Conservation (phyloP, 2,113 vertebrate species). For the Ovis canadensis region DNA sequence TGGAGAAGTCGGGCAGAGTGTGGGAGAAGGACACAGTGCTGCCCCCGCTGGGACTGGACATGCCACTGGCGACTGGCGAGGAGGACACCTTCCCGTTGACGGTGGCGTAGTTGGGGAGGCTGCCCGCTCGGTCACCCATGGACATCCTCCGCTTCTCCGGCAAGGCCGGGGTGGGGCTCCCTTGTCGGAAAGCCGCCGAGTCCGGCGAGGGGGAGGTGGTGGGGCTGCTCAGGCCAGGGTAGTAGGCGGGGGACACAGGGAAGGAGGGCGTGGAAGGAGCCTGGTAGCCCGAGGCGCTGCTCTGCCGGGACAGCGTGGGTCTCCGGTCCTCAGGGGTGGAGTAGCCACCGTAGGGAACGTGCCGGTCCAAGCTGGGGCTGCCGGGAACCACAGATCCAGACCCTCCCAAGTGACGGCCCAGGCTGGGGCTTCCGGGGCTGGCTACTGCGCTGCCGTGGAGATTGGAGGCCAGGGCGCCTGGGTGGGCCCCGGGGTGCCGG, state of each 20-base stretch:
- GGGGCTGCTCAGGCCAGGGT: constrained; percentile 77
- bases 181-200: constrained; percentile 85
- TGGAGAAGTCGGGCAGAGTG: constrained; percentile 95
- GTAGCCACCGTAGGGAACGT: constrained; percentile 87
- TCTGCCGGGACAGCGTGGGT: constrained; percentile 90
- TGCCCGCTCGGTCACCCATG: constrained; percentile 88
- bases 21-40: constrained; percentile 88
- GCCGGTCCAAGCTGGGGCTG: constrained; percentile 90
- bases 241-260: constrained; percentile 88
- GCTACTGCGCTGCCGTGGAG: constrained; percentile 61
- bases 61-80: constrained; percentile 85
- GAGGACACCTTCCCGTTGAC: constrained; percentile 91
- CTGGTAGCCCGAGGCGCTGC: constrained; percentile 94
- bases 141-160: constrained; percentile 96
- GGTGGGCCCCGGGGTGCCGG: constrained; percentile 79
- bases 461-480: constrained; percentile 54
- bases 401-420: constrained; percentile 68
- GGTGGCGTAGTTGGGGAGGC: constrained; percentile 88
- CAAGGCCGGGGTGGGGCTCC: constrained; percentile 84
- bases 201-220: constrained; percentile 82
- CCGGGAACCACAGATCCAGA: constrained; percentile 80
- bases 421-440: constrained; percentile 83
- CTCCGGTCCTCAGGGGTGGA: constrained; percentile 90
- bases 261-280: constrained; percentile 94
- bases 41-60: constrained; percentile 83